These are phyloP conservation scores for Halcyon malimbica DNA, from an alignment of 2,113 vertebrate genomes.

Conservation along the genomic window DNA sequence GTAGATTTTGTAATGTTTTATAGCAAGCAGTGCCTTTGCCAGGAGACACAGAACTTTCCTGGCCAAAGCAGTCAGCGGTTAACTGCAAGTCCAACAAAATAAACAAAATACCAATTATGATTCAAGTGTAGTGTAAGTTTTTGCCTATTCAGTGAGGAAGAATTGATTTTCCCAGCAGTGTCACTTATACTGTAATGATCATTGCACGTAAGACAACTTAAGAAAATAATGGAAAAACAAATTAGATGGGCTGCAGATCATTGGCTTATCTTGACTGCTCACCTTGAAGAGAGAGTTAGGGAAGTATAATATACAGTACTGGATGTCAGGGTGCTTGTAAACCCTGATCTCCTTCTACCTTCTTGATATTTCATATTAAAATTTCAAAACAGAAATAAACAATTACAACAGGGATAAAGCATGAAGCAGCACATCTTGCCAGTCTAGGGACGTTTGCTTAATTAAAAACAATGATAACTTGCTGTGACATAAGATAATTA, in stretches of 20 bases:
- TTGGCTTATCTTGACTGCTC: conserved; percentile 52
- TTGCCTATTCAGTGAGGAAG: conserved; percentile 63
- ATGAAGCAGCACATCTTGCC: not conserved
- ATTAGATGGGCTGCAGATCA: conserved; percentile 24
- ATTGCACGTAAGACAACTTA: conserved; percentile 56
- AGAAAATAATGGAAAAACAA: conserved; percentile 59
- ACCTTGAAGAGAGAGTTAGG: conserved; percentile 26
- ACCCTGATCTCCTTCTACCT: not conserved
- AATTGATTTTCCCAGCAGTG: conserved; percentile 68
- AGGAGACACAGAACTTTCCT: conserved; percentile 19
- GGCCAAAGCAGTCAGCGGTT: not conserved
- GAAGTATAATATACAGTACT: not conserved
- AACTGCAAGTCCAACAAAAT: conserved; percentile 32
- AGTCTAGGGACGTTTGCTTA: not conserved
- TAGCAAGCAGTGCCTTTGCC: not conserved
- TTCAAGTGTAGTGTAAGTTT: conserved; percentile 2
- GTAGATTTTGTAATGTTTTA: not conserved
- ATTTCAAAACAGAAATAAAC: not conserved
- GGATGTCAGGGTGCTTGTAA: not conserved
- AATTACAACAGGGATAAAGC: not conserved
- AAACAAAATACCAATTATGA: conserved; percentile 61
- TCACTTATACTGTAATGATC: conserved; percentile 64
- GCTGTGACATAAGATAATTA: conserved; percentile 28
- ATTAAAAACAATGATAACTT: conserved; percentile 28
- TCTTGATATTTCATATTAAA: not conserved